Evolutionary conservation across 2,888 invertebrate genomes (phyloP).

Genomic region (Spicauda simplicius): DNA sequence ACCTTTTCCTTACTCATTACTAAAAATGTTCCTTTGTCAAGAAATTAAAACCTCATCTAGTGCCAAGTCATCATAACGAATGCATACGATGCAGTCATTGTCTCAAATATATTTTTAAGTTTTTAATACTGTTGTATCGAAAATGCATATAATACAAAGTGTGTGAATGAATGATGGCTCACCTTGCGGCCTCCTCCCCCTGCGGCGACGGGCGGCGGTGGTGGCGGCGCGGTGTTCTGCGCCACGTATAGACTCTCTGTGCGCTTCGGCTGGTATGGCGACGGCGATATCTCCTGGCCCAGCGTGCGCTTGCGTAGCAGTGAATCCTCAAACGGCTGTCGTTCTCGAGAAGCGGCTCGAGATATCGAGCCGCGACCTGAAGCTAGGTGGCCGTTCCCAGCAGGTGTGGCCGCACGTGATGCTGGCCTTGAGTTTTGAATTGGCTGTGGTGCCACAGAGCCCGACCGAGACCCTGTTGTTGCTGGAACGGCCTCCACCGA

Average conservation of each 20-base stretch:
- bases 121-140: too few relatives aligned
- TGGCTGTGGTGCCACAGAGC: conserved; percentile 91
- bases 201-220: conserved; percentile 62
- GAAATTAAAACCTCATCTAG: too few relatives aligned
- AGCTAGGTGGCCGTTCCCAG: conserved; percentile 88
- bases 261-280: conserved; percentile 94
- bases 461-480: conserved; percentile 86
- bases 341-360: conserved; percentile 74
- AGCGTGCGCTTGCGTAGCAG: conserved; percentile 91
- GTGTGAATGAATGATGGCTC: conserved; percentile 39
- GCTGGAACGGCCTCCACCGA: conserved; percentile 87
- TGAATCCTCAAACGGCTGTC: conserved; percentile 92
- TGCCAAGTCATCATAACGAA: too few relatives aligned
- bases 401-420: conserved; percentile 81
- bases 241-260: conserved; percentile 94
- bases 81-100: too few relatives aligned
- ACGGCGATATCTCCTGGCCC: conserved; percentile 95
- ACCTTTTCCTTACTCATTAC: too few relatives aligned
- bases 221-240: conserved; percentile 74
- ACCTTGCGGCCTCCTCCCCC: conserved; percentile 78
- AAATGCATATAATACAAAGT: neutral
- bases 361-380: conserved; percentile 86
- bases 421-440: conserved; percentile 87
- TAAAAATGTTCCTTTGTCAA: too few relatives aligned
- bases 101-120: too few relatives aligned